Conservation (phyloP, 2,888 invertebrate genomes). For the Nephrotoma flavescens region DNA sequence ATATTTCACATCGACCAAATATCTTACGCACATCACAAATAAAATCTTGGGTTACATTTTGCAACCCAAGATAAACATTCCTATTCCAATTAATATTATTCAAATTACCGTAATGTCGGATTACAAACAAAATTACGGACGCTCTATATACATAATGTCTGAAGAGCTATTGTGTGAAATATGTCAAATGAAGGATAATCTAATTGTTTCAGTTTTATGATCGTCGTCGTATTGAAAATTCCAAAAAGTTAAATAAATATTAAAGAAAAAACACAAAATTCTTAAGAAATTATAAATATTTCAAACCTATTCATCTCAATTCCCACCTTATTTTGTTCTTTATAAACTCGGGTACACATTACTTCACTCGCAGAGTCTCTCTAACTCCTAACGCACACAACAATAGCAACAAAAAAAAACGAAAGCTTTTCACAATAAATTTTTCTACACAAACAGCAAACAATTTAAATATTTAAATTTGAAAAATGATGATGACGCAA, state of each 20-base stretch:
- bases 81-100: background rate
- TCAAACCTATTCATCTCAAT: background rate
- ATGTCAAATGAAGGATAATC: background rate
- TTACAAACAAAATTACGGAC: background rate
- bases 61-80: background rate
- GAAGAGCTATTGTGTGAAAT: background rate
- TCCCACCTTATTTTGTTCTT: background rate
- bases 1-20: background rate
- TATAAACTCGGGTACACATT: background rate
- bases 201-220: background rate
- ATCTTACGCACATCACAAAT: background rate
- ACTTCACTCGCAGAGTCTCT: background rate
- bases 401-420: background rate
- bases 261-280: background rate
- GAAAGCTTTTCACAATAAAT: background rate
- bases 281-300: background rate
- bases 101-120: background rate
- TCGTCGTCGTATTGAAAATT: background rate
- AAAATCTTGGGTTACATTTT: background rate
- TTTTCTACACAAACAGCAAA: background rate
- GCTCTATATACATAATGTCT: background rate
- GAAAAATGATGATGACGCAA: background rate
- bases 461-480: background rate
- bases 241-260: background rate
- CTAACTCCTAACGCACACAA: background rate